Percentiles rank a stretch among this genome's conserved stretches.
Evolutionary conservation across 2,888 invertebrate species (phyloP).

Genomic region (Mythimna loreyi): DNA sequence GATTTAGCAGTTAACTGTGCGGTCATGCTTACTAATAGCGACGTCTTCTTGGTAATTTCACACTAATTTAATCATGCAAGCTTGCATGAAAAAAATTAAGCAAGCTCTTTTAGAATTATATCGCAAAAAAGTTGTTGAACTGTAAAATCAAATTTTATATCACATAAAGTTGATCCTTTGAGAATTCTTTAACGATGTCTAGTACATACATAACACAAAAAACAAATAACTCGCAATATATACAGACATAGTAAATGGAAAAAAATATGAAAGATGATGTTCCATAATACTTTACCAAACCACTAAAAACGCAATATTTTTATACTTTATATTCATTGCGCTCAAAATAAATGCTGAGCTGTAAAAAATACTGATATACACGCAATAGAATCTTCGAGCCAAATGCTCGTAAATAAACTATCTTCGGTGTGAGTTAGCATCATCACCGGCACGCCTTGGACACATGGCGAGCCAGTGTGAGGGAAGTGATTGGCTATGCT

Average conservation of each 20-base stretch:
- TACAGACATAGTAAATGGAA: slow-evolving; percentile 18
- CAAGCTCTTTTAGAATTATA: slow-evolving; percentile 13
- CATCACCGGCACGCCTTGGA: slow-evolving; percentile 41
- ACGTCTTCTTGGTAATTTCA: neutral
- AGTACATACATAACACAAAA: slow-evolving; percentile 2
- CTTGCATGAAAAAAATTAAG: neutral
- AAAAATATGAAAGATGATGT: slow-evolving; percentile 20
- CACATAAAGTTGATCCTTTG: slow-evolving; percentile 27
- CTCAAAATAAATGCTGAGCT: slow-evolving; percentile 51
- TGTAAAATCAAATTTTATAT: slow-evolving; percentile 19
- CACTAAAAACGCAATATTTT: slow-evolving; percentile 30
- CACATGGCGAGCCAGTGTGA: slow-evolving; percentile 42
- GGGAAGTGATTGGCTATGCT: slow-evolving; percentile 39
- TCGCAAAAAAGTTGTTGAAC: neutral
- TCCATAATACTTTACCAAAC: slow-evolving; percentile 16
- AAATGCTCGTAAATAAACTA: slow-evolving; percentile 57
- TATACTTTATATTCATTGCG: slow-evolving; percentile 39
- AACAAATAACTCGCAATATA: slow-evolving; percentile 32
- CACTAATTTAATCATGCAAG: slow-evolving; percentile 15
- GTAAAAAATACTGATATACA: slow-evolving; percentile 43
- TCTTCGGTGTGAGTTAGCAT: slow-evolving; percentile 44
- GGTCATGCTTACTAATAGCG: slow-evolving; percentile 27
- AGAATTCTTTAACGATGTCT: slow-evolving; percentile 14
- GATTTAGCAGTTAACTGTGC: neutral
- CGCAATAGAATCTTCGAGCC: slow-evolving; percentile 50